Evolutionary conservation across 2,113 vertebrate species (phyloP).

Genomic region (Bungarus multicinctus): DNA sequence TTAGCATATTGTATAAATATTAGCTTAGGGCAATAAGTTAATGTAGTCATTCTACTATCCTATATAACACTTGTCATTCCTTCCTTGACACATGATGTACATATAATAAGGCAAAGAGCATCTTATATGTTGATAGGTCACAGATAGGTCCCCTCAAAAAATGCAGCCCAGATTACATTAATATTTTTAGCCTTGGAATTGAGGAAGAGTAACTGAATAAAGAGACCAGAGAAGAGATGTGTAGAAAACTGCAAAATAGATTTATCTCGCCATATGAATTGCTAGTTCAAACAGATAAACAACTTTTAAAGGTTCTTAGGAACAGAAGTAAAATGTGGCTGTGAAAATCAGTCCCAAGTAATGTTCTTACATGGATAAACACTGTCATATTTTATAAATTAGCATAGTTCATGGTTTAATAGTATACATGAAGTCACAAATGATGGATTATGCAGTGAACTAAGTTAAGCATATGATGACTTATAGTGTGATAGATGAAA

Average conservation of each 20-base stretch:
- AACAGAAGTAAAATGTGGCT: not conserved
- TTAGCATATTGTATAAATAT: not conserved
- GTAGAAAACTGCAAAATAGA: not conserved
- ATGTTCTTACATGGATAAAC: not conserved
- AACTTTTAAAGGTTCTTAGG: not conserved
- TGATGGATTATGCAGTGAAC: not conserved
- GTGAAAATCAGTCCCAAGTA: not conserved
- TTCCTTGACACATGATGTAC: not conserved
- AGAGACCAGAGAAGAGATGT: not conserved
- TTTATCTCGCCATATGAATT: not conserved
- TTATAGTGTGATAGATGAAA: not conserved
- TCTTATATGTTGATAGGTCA: not conserved
- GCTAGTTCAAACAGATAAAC: not conserved
- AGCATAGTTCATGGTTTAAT: not conserved
- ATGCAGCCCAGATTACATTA: not conserved
- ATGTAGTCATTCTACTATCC: not conserved
- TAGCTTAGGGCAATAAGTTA: not conserved
- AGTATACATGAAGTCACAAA: not conserved
- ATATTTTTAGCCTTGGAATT: not conserved
- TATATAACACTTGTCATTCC: not conserved
- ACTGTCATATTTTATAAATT: not conserved
- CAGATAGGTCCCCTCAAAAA: not conserved
- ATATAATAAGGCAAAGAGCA: not conserved
- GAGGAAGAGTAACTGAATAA: not conserved
- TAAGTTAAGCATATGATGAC: not conserved